Evolutionary conservation across 2,888 invertebrate genomes (phyloP).

Genomic region (Pandemis heparana): DNA sequence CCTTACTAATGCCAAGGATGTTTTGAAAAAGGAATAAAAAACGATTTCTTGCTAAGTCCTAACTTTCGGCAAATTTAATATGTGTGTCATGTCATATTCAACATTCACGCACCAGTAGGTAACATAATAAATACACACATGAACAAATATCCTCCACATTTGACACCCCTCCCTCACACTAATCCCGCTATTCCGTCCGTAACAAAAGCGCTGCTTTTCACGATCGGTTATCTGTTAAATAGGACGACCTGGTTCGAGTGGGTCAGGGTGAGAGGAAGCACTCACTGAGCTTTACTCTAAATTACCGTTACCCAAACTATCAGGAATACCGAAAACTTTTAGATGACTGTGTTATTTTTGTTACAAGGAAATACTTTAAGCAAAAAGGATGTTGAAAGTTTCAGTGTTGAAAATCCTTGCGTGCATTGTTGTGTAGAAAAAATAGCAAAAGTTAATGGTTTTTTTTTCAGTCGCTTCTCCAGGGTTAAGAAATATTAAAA

Average conservation of each 20-base stretch:
- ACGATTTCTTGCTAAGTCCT: too few relatives aligned
- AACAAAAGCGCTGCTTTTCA: not conserved
- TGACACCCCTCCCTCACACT: not conserved
- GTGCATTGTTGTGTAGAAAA: not conserved
- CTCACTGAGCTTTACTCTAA: not conserved
- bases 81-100: too few relatives aligned
- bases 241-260: conserved; percentile 6
- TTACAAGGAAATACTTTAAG: not conserved
- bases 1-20: too few relatives aligned
- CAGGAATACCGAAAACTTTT: not conserved
- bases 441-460: not conserved
- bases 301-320: not conserved
- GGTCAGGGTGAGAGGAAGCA: conserved; percentile 9
- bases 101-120: too few relatives aligned
- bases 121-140: not conserved
- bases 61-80: too few relatives aligned
- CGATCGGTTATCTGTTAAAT: conserved; percentile 7
- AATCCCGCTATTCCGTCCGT: not conserved
- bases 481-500: conserved; percentile 26
- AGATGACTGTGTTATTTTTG: not conserved
- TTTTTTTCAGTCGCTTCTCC: not conserved
- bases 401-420: not conserved
- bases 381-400: not conserved
- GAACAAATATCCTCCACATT: not conserved
- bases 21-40: too few relatives aligned